Conservation (phyloP, 2,797 vertebrate genomes). For the Molossus molossus region DNA sequence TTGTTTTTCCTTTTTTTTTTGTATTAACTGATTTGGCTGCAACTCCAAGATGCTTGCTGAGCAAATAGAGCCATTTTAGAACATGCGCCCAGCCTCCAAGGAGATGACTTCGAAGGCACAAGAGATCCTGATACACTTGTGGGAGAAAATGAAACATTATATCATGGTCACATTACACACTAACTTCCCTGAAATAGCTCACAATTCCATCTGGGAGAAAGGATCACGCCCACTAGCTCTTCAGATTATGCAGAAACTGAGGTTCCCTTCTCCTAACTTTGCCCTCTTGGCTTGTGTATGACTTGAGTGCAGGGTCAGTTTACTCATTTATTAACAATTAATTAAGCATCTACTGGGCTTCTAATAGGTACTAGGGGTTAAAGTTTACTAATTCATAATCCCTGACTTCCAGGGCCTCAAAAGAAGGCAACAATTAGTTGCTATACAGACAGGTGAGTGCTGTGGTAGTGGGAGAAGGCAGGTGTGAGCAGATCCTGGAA, state of each 20-base stretch:
- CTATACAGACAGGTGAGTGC: too few relatives aligned
- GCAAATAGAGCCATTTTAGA: conserved; percentile 38
- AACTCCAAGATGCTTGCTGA: conserved; percentile 36
- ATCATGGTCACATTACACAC: neutral
- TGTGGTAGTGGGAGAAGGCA: neutral
- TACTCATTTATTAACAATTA: neutral
- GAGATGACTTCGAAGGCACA: neutral
- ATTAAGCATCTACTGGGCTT: neutral
- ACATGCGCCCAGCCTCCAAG: neutral
- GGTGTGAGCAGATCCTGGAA: neutral
- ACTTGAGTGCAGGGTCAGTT: neutral
- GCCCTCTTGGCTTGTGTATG: neutral
- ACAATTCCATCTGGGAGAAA: neutral
- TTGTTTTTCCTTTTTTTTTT: too few relatives aligned
- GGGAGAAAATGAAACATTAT: neutral
- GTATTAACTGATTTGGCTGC: conserved; percentile 16
- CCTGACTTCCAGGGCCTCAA: neutral
- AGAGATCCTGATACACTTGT: neutral
- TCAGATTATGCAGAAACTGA: neutral
- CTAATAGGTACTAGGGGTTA: neutral
- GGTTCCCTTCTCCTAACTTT: neutral
- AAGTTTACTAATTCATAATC: neutral
- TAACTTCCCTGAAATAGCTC: neutral
- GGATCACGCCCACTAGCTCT: neutral
- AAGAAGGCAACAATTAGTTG: neutral